Conservation (phyloP, 2,113 vertebrate species). For the Thunnus maccoyii region DNA sequence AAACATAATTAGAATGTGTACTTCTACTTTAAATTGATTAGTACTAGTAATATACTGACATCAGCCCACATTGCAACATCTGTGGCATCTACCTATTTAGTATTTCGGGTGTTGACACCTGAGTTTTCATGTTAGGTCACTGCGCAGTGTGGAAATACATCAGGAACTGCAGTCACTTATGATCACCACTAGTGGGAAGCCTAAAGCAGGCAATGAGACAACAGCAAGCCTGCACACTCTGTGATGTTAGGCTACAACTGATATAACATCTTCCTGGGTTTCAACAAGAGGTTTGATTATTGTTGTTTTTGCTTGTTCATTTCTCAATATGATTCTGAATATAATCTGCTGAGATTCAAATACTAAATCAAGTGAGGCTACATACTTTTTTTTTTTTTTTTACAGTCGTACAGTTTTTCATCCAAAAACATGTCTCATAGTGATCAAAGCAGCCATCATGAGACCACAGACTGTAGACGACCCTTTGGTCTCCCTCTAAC, state of each 20-base stretch:
- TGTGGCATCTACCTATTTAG: neutral
- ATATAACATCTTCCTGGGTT: neutral
- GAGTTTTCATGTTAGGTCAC: neutral
- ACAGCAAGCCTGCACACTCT: neutral
- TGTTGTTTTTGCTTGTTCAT: too few species aligned
- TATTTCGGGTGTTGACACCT: neutral
- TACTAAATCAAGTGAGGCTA: neutral
- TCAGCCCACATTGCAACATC: neutral
- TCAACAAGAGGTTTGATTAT: neutral
- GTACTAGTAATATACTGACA: neutral
- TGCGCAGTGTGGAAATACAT: neutral
- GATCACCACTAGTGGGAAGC: conserved; percentile 62
- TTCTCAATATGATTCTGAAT: too few species aligned
- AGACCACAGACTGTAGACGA: neutral
- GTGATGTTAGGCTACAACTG: too few species aligned
- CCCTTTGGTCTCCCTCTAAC: neutral
- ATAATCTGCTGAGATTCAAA: too few species aligned
- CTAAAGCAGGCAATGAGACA: conserved; percentile 31
- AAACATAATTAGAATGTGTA: neutral
- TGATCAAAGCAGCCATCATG: neutral
- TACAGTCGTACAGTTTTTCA: neutral
- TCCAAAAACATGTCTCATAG: neutral
- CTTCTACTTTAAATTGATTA: neutral
- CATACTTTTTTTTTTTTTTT: too few species aligned
- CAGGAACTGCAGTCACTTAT: conserved; percentile 33